Evolutionary conservation across 1,140 invertebrate genomes (phyloP).

Genomic region (Rhagoletis zephyria): DNA sequence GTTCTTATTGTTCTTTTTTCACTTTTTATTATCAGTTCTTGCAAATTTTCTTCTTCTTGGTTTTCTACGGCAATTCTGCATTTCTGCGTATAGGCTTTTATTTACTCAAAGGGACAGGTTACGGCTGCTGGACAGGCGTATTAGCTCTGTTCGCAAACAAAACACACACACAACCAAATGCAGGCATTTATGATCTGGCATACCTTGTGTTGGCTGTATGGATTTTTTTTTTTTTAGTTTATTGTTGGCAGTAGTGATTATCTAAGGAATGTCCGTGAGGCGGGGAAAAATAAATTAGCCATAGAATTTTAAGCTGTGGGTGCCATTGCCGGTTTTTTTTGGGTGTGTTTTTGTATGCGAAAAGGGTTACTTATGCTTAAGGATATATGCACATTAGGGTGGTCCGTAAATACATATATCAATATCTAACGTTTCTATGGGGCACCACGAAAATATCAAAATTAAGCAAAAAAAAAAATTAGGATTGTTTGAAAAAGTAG

Average conservation of each 20-base stretch:
- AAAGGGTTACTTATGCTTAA: too few species aligned
- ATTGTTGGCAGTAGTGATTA: slow-evolving; percentile 5
- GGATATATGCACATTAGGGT: too few species aligned
- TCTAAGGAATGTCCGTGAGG: slow-evolving; percentile 9
- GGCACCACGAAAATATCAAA: too few species aligned
- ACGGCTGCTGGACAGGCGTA: neutral
- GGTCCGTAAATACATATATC: too few species aligned
- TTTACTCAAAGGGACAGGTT: slow-evolving; percentile 43
- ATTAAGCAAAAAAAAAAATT: too few species aligned
- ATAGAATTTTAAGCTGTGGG: neutral
- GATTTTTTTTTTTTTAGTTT: neutral
- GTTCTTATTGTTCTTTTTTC: neutral
- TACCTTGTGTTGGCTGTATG: neutral
- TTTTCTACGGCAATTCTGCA: neutral
- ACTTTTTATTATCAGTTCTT: neutral
- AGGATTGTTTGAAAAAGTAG: too few species aligned
- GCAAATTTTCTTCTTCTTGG: neutral
- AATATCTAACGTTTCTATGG: too few species aligned
- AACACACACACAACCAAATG: neutral
- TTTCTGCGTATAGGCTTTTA: neutral
- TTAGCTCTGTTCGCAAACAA: neutral
- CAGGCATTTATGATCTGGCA: too few species aligned
- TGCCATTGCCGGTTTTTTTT: neutral
- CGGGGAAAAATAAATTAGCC: slow-evolving; percentile 12
- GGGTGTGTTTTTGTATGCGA: neutral